Conservation (phyloP, 1,140 invertebrate species). For the Elysia chlorotica region DNA sequence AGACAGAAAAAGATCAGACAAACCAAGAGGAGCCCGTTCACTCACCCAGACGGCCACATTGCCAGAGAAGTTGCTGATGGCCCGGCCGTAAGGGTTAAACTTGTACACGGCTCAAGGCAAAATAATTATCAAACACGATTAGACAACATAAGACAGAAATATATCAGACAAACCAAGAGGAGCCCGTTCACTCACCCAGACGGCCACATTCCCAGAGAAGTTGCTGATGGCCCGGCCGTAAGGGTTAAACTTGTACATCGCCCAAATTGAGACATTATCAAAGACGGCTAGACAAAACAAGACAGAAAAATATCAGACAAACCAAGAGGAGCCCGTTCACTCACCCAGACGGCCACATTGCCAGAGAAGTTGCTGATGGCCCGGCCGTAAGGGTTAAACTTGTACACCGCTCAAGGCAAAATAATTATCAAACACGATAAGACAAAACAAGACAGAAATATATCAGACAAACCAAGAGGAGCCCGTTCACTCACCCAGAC, state of each 20-base stretch:
- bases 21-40: too few relatives aligned
- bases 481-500: constrained; percentile 72
- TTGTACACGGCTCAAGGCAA: too few relatives aligned
- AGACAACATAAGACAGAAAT: too few relatives aligned
- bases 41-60: constrained; percentile 72
- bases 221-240: constrained; percentile 70
- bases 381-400: constrained; percentile 65
- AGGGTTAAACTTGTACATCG: constrained; percentile 59
- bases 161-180: too few relatives aligned
- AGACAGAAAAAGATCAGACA: too few relatives aligned
- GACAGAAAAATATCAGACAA: constrained; percentile 45
- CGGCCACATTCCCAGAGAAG: constrained; percentile 71
- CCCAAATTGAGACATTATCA: too few relatives aligned
- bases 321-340: constrained; percentile 73
- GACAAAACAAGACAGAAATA: too few relatives aligned
- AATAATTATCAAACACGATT: too few relatives aligned
- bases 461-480: too few relatives aligned
- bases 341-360: constrained; percentile 73
- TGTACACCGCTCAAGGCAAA: too few relatives aligned
- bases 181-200: constrained; percentile 71
- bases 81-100: constrained; percentile 65
- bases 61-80: constrained; percentile 71
- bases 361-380: constrained; percentile 72
- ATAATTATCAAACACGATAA: too few relatives aligned
- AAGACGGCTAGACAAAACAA: constrained; percentile 33